A percentile compares a stretch with the other conserved stretches of the same genome.
Evolutionary conservation across 2,888 invertebrate genomes (phyloP).

Genomic region (Lithodes maja): DNA sequence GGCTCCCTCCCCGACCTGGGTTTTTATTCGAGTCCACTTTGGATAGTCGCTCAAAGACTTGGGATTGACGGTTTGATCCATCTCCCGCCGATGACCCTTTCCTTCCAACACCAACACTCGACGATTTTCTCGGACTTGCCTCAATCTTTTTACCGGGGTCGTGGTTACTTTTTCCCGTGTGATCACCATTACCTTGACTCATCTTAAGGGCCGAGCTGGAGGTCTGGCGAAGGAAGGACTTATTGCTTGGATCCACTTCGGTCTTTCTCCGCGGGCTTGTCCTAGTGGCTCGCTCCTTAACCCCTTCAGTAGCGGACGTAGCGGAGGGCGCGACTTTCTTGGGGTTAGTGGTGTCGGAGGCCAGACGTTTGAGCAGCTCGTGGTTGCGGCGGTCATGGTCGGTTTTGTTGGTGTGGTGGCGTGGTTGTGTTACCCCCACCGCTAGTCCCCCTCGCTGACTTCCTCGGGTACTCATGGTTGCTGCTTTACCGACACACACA

Average conservation of each 20-base stretch:
- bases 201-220: slow-evolving; percentile 46
- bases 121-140: not conserved
- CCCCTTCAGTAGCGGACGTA: not conserved
- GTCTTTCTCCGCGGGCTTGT: slow-evolving; percentile 7
- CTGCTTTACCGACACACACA: not conserved
- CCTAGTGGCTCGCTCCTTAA: not conserved
- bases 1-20: not conserved
- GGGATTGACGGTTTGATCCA: not conserved
- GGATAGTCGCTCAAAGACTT: slow-evolving; percentile 42
- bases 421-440: not conserved
- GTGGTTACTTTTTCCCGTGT: not conserved
- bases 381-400: slow-evolving; percentile 48
- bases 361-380: slow-evolving; percentile 43
- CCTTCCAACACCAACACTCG: not conserved
- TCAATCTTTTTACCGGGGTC: not conserved
- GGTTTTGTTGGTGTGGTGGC: slow-evolving; percentile 26
- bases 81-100: not conserved
- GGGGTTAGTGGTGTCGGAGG: slow-evolving; percentile 6
- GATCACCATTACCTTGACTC: not conserved
- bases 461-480: slow-evolving; percentile 25
- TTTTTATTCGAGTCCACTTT: slow-evolving; percentile 47
- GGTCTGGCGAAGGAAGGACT: slow-evolving; percentile 50
- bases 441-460: not conserved
- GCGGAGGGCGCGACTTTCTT: not conserved
- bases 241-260: not conserved